These are phyloP conservation scores for Cheilosia vernalis DNA, from an alignment of 2,888 invertebrate species.

Conservation along the genomic window DNA sequence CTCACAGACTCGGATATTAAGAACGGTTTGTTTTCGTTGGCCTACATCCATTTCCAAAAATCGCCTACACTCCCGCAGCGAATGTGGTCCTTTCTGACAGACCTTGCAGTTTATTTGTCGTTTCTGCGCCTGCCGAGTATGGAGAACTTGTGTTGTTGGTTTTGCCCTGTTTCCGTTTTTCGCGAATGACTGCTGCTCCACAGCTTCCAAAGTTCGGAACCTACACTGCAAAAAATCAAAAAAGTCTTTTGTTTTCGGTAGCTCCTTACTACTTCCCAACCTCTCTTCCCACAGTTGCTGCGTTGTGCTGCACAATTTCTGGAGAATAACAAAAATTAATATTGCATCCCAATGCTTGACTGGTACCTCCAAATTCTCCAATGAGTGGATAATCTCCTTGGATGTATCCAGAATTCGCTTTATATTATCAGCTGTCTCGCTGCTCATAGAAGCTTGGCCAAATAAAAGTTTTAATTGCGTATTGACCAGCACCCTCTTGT, in stretches of 20 bases:
- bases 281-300: neutral
- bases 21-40: neutral
- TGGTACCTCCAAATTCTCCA: neutral
- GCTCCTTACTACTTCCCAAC: neutral
- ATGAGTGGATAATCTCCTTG: neutral
- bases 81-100: neutral
- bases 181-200: neutral
- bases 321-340: neutral
- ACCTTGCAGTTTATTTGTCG: neutral
- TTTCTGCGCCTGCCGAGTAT: neutral
- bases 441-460: neutral
- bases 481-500: slow-evolving; percentile 14
- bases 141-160: neutral
- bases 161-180: neutral
- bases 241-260: neutral
- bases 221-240: neutral
- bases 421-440: neutral
- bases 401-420: neutral
- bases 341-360: neutral
- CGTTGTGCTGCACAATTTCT: neutral
- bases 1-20: neutral
- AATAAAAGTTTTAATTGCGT: slow-evolving; percentile 8
- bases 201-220: neutral
- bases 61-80: neutral
- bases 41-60: slow-evolving; percentile 1